These are phyloP conservation scores for Eupleurogrammus muticus DNA, from an alignment of 2,797 vertebrate species.

Conservation along the genomic window DNA sequence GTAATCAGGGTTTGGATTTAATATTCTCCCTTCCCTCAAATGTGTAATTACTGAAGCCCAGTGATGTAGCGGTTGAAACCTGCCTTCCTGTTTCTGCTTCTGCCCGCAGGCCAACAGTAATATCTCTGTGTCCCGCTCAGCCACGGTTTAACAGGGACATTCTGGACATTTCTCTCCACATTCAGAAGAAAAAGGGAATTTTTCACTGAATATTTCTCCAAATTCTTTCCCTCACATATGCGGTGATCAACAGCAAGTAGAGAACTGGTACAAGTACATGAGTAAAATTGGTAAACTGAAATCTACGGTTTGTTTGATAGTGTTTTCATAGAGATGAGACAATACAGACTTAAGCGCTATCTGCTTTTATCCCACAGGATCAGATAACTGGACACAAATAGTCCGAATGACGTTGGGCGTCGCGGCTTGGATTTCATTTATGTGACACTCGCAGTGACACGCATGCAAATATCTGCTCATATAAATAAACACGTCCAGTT, in stretches of 20 bases:
- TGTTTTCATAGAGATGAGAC: conserved; percentile 18
- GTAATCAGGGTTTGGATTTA: neutral
- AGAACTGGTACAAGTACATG: neutral
- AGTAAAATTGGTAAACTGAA: neutral
- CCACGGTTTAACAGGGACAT: neutral
- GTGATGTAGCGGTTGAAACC: neutral
- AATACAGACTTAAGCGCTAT: conserved; percentile 19
- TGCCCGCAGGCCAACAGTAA: neutral
- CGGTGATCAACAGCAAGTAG: neutral
- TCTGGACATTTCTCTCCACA: neutral
- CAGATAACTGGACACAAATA: conserved; percentile 57
- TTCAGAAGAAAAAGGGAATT: too few species aligned
- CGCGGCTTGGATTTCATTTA: conserved; percentile 60
- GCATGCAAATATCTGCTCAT: conserved; percentile 15
- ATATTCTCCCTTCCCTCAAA: neutral
- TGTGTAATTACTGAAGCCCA: neutral
- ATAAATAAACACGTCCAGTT: conserved; percentile 35
- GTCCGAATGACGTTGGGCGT: conserved; percentile 43
- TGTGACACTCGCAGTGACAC: conserved; percentile 27
- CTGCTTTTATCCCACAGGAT: conserved; percentile 33
- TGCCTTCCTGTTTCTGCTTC: neutral
- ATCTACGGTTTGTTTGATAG: neutral
- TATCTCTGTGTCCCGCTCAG: neutral
- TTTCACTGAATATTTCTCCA: neutral
- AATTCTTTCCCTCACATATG: neutral